Evolutionary conservation across 2,797 vertebrate species (phyloP), one percentile per base, ranked within the genome.

Genomic region (Myotis planiceps): DNA sequence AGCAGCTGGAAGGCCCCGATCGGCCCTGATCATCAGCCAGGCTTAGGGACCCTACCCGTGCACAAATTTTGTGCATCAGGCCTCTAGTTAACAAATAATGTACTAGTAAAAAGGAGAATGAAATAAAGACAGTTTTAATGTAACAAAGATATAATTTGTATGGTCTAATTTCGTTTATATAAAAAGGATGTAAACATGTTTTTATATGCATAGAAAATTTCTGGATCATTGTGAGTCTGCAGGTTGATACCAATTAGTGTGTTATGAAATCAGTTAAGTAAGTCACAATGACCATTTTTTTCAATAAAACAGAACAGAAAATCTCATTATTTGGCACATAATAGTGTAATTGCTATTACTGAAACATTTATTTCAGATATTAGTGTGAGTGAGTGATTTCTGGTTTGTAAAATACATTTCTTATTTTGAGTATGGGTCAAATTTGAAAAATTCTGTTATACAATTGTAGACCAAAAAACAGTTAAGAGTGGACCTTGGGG

Each of bases 321-420:
- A 66, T 87, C 29, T 84, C 66, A 85, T 14, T 92, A 9, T 76
- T 76, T 60, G 27, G 27, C 27, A 80, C 18, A 80, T 94, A n/a
- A 47, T 27, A 39, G 12, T 88, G 23, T 88, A 88, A 65, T 65
- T 89, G 68, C 25, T 94, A 18, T 80, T 88, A 66, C 42, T 39
- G 25, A 85, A 94, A 68, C 42, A 51, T 83, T 66, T 92, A 71
- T 87, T 87, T 87, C 66, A 53, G 9, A 34, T 85, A 39, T 92
- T 85, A 83, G 6, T 45, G 16, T 19, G 21, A 78, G 51, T 12
- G 1, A 87, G 47, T 71, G 37, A 93, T 85, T 92, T 47, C 66
- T 84, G 37, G 14, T n/a, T 81, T 88, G 13, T 75, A 79, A 91
- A 94, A 86, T 89, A 49, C 39, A 84, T 84, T 96, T 90, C 47